Conservation (phyloP, 1,140 invertebrate genomes). For the Holotrichia oblita region DNA sequence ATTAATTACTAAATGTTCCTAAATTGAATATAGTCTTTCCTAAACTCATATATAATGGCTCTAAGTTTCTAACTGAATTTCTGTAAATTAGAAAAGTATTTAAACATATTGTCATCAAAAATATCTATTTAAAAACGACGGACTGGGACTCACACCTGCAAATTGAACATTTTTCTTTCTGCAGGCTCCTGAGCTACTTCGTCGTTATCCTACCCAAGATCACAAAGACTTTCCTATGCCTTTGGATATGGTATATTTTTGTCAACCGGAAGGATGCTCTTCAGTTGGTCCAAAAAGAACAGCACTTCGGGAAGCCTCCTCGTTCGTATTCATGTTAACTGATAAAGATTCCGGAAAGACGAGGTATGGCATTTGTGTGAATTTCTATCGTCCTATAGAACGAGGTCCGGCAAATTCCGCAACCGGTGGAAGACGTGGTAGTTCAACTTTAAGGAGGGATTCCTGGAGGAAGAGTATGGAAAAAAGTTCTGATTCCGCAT, state of each 20-base stretch:
- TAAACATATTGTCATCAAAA: too few relatives aligned
- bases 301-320: conserved; percentile 87
- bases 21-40: too few relatives aligned
- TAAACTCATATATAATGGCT: too few relatives aligned
- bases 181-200: conserved; percentile 87
- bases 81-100: too few relatives aligned
- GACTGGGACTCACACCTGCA: too few relatives aligned
- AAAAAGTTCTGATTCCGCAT: conserved; percentile 89
- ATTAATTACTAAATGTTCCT: too few relatives aligned
- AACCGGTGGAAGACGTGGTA: conserved; percentile 55
- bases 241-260: conserved; percentile 98
- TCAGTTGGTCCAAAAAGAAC: conserved; percentile 88
- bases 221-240: conserved; percentile 98
- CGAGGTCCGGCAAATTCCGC: conserved; percentile 59
- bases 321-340: conserved; percentile 98
- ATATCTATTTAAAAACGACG: too few relatives aligned
- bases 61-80: too few relatives aligned
- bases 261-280: conserved; percentile 98
- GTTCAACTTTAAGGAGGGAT: conserved; percentile 76
- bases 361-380: conserved; percentile 95
- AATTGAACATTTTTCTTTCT: neutral
- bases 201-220: conserved; percentile 96
- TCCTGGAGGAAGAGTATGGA: conserved; percentile 91
- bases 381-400: conserved; percentile 95
- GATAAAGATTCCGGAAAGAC: conserved; percentile 95